phyloP scores from a whole-genome alignment of 1,140 invertebrate genomes.

The Tribolium castaneum region DNA sequence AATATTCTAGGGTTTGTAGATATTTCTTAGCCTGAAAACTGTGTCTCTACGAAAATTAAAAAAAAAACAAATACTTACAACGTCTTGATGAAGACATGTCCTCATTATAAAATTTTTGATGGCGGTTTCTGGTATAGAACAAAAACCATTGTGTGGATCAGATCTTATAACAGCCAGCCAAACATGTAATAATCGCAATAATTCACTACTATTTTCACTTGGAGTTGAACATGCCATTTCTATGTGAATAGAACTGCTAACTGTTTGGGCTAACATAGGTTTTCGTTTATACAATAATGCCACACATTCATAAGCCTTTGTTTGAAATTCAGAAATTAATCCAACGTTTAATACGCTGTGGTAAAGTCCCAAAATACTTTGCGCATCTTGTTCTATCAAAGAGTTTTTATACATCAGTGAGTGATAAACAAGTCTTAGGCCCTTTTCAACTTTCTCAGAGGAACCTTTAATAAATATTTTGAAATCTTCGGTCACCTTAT shows the following conservation, averaged over 20 bases:
- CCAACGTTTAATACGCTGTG: not conserved
- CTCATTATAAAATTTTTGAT: not conserved
- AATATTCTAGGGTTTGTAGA: no score
- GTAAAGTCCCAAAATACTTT: not conserved
- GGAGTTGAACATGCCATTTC: not conserved
- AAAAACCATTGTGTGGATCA: slow-evolving; percentile 1
- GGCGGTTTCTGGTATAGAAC: not conserved
- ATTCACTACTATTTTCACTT: not conserved
- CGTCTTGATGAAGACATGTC: not conserved
- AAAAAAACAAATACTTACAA: not conserved
- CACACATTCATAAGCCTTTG: not conserved
- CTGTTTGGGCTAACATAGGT: slow-evolving; percentile 6
- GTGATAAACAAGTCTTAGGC: not conserved
- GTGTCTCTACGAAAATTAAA: no score
- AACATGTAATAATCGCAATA: not conserved
- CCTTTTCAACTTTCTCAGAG: not conserved
- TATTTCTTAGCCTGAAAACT: no score
- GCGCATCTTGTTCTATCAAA: not conserved
- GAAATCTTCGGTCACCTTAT: slow-evolving; percentile 4
- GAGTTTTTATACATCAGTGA: slow-evolving; percentile 7
- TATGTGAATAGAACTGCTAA: not conserved
- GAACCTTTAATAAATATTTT: slow-evolving; percentile 4
- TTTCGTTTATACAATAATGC: not conserved
- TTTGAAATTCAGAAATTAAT: not conserved
- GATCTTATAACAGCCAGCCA: not conserved